These are phyloP conservation scores for Onychostoma macrolepis DNA, from an alignment of 2,113 vertebrate species.

Conservation along the genomic window DNA sequence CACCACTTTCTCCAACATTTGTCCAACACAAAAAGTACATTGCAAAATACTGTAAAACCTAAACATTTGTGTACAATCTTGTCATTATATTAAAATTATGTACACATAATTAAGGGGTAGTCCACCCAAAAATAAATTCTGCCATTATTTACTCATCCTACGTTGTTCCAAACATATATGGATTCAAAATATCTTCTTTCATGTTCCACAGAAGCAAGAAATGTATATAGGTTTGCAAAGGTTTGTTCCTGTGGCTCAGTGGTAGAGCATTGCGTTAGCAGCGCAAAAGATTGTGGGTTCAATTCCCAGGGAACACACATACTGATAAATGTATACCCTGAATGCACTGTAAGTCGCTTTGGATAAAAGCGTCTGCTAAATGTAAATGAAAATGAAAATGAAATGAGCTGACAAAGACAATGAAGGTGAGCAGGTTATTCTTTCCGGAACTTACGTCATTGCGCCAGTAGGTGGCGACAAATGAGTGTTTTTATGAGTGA, in stretches of 20 bases:
- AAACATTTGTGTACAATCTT: neutral
- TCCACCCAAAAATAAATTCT: neutral
- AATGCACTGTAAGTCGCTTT: too few relatives aligned
- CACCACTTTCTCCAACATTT: neutral
- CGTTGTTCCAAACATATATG: neutral
- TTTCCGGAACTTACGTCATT: neutral
- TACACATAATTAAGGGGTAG: neutral
- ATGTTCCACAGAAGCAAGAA: neutral
- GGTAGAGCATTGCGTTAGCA: too few relatives aligned
- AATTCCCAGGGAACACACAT: too few relatives aligned
- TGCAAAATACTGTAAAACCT: neutral
- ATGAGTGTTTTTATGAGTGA: neutral
- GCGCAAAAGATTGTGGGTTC: too few relatives aligned
- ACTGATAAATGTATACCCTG: too few relatives aligned
- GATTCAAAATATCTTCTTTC: neutral
- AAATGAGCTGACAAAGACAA: too few relatives aligned
- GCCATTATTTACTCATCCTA: neutral
- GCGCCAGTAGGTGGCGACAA: neutral
- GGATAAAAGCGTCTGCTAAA: too few relatives aligned
- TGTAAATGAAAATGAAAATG: too few relatives aligned
- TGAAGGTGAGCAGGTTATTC: neutral
- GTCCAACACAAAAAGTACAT: neutral
- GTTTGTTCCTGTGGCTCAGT: too few relatives aligned
- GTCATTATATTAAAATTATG: neutral
- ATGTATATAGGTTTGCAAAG: neutral